phyloP scores from a whole-genome alignment of 2,888 invertebrate species.

The Pandemis heparana region DNA sequence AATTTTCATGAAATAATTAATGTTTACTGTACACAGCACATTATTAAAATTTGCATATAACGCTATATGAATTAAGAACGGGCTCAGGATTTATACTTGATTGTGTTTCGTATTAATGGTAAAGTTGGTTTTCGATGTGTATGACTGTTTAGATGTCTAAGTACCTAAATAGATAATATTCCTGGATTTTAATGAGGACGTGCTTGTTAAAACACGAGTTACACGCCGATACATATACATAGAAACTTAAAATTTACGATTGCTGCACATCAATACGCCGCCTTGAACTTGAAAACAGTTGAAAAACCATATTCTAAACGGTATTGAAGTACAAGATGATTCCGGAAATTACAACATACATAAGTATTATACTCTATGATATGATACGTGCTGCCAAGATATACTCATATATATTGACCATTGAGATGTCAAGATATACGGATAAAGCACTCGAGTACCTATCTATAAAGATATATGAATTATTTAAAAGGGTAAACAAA shows the following conservation, averaged over 20 bases:
- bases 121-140: background rate
- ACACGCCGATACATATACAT: no score
- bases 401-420: background rate
- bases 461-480: background rate
- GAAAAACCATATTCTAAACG: no score
- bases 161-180: no score
- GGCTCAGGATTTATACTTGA: background rate
- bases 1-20: slow-evolving; percentile 9
- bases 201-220: no score
- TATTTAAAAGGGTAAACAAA: background rate
- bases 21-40: slow-evolving; percentile 1
- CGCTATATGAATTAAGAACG: background rate
- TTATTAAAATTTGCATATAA: slow-evolving; percentile 14
- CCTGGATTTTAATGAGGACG: no score
- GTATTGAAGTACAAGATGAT: no score
- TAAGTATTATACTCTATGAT: background rate
- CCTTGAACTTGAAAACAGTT: no score
- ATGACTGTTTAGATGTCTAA: no score
- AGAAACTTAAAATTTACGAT: no score
- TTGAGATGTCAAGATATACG: background rate
- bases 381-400: slow-evolving; percentile 5
- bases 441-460: background rate
- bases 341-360: background rate
- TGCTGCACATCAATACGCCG: no score
- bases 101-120: background rate